Conservation (phyloP, 1,140 invertebrate genomes). For the Hylaeus anthracinus region DNA sequence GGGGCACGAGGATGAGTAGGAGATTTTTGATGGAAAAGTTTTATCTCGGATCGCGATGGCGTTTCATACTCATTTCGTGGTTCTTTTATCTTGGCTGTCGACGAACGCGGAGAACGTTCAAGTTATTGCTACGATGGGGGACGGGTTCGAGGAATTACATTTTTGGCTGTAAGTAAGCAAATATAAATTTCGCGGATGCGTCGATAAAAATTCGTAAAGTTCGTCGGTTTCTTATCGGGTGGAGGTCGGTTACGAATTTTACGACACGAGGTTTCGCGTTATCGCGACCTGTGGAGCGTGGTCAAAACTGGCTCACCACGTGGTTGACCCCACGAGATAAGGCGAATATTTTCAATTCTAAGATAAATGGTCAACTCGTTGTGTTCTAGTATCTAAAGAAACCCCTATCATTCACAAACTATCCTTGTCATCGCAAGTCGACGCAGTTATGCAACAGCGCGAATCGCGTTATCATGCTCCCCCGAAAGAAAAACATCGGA, state of each 20-base stretch:
- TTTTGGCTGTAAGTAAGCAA: slow-evolving; percentile 35
- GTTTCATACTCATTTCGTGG: slow-evolving; percentile 39
- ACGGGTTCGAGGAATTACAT: not conserved
- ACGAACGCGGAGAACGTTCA: not conserved
- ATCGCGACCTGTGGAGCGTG: not conserved
- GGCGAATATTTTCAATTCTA: no score
- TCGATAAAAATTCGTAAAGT: slow-evolving; percentile 35
- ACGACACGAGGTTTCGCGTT: slow-evolving; percentile 6
- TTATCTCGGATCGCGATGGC: slow-evolving; percentile 38
- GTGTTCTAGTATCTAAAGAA: no score
- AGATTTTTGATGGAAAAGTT: slow-evolving; percentile 38
- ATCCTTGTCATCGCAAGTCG: no score
- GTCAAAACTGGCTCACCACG: no score
- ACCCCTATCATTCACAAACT: no score
- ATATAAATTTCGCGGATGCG: slow-evolving; percentile 33
- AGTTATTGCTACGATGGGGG: slow-evolving; percentile 14
- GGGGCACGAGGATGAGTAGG: not conserved
- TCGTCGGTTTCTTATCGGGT: slow-evolving; percentile 20
- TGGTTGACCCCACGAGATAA: no score
- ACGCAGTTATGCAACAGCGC: not conserved
- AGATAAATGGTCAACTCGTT: no score
- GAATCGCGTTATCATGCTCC: not conserved
- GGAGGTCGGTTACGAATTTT: not conserved
- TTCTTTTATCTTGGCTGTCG: slow-evolving; percentile 13
- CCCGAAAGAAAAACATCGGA: not conserved